These are phyloP conservation scores for Philereme vetulata DNA, from an alignment of 2,888 invertebrate genomes.

Conservation along the genomic window DNA sequence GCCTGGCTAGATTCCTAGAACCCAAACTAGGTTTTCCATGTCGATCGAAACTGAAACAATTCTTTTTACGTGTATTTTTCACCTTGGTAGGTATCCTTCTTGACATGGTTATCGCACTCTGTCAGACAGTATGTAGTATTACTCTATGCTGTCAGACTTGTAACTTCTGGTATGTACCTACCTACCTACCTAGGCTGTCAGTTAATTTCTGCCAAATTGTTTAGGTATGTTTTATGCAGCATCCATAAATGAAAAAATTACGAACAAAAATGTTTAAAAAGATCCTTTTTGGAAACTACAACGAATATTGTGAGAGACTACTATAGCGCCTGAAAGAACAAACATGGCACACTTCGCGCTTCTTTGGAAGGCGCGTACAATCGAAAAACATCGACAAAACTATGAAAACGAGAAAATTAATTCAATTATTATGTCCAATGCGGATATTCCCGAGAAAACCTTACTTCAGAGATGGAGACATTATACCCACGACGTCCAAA, in stretches of 20 bases:
- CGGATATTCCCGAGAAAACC: slow-evolving; percentile 67
- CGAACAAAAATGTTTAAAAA: not conserved
- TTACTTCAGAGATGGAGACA: slow-evolving; percentile 76
- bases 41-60: too few species aligned
- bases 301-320: not conserved
- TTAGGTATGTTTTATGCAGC: not conserved
- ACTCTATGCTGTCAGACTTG: too few species aligned
- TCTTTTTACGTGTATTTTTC: too few species aligned
- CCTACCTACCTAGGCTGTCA: not conserved
- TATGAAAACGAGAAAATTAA: slow-evolving; percentile 84
- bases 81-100: too few species aligned
- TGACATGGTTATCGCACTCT: too few species aligned
- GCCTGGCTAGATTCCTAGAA: too few species aligned
- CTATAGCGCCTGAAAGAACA: not conserved
- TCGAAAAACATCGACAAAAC: slow-evolving; percentile 73
- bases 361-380: slow-evolving; percentile 79
- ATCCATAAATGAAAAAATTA: not conserved
- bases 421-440: slow-evolving; percentile 73
- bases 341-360: slow-evolving; percentile 83
- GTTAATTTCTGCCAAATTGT: not conserved
- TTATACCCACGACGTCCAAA: slow-evolving; percentile 66
- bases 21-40: too few species aligned
- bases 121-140: too few species aligned
- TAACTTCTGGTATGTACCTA: too few species aligned
- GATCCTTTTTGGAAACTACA: not conserved